Percentiles rank a stretch among this genome's conserved stretches.
Conservation (phyloP, 2,113 vertebrate genomes). For the Balaenoptera acutorostrata region DNA sequence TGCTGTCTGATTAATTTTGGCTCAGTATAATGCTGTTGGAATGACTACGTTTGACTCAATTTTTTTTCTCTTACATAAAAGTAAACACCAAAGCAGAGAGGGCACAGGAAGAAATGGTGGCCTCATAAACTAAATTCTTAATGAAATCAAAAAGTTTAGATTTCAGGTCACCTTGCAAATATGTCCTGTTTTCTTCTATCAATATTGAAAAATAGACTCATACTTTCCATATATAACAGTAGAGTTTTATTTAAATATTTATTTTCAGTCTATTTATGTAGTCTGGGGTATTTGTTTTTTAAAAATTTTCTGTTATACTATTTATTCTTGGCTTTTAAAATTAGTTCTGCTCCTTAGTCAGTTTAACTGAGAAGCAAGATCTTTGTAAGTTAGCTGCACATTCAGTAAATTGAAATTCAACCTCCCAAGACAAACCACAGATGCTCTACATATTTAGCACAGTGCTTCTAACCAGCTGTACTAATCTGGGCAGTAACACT, state of each 20-base stretch:
- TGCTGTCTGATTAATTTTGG: slow-evolving; percentile 65
- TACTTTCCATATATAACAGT: background rate
- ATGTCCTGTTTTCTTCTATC: background rate
- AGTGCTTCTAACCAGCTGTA: slow-evolving; percentile 81
- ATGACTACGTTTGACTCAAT: slow-evolving; percentile 53
- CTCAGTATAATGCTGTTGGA: slow-evolving; percentile 51
- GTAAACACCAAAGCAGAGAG: background rate
- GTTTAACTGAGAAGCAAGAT: slow-evolving; percentile 72
- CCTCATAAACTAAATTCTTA: slow-evolving; percentile 48
- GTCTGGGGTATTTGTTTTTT: background rate
- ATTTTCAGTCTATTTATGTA: background rate
- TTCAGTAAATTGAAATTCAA: slow-evolving; percentile 78
- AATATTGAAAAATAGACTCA: background rate
- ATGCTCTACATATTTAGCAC: slow-evolving; percentile 76
- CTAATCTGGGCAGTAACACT: slow-evolving; percentile 75
- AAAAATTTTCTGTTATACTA: slow-evolving; percentile 19
- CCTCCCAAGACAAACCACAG: slow-evolving; percentile 81
- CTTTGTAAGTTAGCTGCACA: slow-evolving; percentile 73
- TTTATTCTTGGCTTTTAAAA: slow-evolving; percentile 73
- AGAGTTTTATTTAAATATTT: background rate
- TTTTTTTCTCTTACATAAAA: slow-evolving; percentile 39
- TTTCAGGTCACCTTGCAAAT: slow-evolving; percentile 22
- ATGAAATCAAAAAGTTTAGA: slow-evolving; percentile 35
- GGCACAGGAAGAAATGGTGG: background rate
- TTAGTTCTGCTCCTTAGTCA: slow-evolving; percentile 65